phyloP scores from a whole-genome alignment of 2,888 invertebrate genomes.

The Leucozona laternaria region DNA sequence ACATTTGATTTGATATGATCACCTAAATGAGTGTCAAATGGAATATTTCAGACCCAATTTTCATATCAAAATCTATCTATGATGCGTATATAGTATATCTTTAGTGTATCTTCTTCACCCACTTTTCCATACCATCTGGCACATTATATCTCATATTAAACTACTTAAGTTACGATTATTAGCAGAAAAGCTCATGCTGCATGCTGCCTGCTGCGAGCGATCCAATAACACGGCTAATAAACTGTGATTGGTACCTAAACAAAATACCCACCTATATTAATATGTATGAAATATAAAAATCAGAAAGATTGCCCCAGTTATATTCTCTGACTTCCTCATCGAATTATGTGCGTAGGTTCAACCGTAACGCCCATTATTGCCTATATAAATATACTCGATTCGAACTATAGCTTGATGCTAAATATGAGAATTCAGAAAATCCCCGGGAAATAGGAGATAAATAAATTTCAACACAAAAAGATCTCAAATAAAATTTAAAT shows the following conservation, averaged over 20 bases:
- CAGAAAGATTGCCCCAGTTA: conserved; percentile 51
- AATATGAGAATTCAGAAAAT: conserved; percentile 12
- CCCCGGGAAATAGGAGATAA: conserved; percentile 60
- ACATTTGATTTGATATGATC: conserved; percentile 46
- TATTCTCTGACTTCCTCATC: conserved; percentile 52
- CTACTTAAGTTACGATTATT: conserved; percentile 56
- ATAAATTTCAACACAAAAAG: conserved; percentile 12
- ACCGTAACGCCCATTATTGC: conserved; percentile 44
- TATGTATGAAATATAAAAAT: conserved; percentile 11
- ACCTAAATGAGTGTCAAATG: conserved; percentile 41
- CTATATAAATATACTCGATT: not conserved
- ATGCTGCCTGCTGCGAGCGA: conserved; percentile 51
- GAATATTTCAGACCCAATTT: conserved; percentile 15
- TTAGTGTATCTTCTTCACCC: conserved; percentile 31
- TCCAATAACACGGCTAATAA: conserved; percentile 61
- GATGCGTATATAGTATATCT: conserved; percentile 3
- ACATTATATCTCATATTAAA: conserved; percentile 44
- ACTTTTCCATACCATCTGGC: conserved; percentile 26
- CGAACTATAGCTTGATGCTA: not conserved
- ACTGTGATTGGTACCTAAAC: conserved; percentile 26
- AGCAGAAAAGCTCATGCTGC: conserved; percentile 26
- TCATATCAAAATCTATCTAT: conserved; percentile 1
- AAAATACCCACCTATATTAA: not conserved
- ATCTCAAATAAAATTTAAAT: conserved; percentile 39
- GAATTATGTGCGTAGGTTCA: conserved; percentile 53